Conservation (phyloP, 2,888 invertebrate genomes). For the Malthinus seriepunctatus region DNA sequence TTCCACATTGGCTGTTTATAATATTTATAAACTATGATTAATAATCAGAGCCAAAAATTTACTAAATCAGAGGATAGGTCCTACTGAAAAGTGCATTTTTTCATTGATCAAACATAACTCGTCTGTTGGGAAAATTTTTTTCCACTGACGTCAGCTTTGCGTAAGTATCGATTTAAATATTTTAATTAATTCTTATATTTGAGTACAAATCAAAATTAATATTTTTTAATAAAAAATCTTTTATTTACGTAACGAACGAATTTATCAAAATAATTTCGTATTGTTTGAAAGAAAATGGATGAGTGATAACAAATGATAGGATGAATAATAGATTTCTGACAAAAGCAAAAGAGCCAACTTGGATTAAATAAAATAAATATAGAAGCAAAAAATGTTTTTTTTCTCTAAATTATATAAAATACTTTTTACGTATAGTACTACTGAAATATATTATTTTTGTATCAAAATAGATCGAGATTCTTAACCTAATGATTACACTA, state of each 20-base stretch:
- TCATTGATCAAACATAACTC: too few relatives aligned
- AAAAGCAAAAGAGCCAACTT: neutral
- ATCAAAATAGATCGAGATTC: conserved; percentile 9
- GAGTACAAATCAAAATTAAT: too few relatives aligned
- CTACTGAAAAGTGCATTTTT: too few relatives aligned
- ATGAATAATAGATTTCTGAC: conserved; percentile 1
- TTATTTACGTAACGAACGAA: neutral
- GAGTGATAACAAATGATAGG: neutral
- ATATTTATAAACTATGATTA: too few relatives aligned
- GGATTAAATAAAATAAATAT: neutral
- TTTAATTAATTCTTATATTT: too few relatives aligned
- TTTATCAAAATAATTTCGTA: neutral
- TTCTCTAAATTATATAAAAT: neutral
- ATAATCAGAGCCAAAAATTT: too few relatives aligned
- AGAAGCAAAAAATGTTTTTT: neutral
- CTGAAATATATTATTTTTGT: neutral
- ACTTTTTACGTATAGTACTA: neutral
- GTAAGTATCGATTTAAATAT: too few relatives aligned
- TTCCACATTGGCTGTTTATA: too few relatives aligned
- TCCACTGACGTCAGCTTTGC: too few relatives aligned
- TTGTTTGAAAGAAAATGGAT: neutral
- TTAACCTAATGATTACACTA: conserved; percentile 1
- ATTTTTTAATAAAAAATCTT: too few relatives aligned
- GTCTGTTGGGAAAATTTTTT: too few relatives aligned
- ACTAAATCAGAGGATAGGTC: too few relatives aligned